phyloP scores from a whole-genome alignment of 2,113 vertebrate species.

The Calypte anna region DNA sequence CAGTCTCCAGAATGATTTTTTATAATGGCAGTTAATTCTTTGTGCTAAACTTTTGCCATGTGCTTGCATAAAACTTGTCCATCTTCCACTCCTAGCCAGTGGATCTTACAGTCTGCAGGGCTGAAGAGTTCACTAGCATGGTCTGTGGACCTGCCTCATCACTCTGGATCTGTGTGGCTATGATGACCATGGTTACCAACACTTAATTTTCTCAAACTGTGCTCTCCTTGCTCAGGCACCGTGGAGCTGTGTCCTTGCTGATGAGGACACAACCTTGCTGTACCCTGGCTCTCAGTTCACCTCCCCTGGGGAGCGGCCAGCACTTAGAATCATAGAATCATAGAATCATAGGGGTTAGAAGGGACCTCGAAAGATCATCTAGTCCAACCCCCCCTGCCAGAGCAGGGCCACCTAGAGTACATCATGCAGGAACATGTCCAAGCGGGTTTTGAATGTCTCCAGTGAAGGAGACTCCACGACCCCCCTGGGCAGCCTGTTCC shows the following conservation, averaged over 20 bases:
- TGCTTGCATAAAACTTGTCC: neutral
- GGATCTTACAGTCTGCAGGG: neutral
- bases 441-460: too few relatives aligned
- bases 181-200: neutral
- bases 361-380: too few relatives aligned
- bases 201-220: neutral
- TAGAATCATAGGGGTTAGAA: too few relatives aligned
- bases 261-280: neutral
- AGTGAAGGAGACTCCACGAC: too few relatives aligned
- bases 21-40: neutral
- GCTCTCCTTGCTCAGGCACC: neutral
- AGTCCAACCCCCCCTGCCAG: too few relatives aligned
- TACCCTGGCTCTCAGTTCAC: neutral
- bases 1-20: neutral
- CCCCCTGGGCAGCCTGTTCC: too few relatives aligned
- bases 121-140: neutral
- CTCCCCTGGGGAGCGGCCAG: accelerated
- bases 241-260: neutral
- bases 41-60: neutral
- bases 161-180: neutral
- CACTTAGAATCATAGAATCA: too few relatives aligned
- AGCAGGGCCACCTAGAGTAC: too few relatives aligned
- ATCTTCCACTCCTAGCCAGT: neutral
- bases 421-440: too few relatives aligned
- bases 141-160: neutral